These are phyloP conservation scores for Heteromurus nitidus DNA, from an alignment of 2,888 invertebrate species.

Conservation along the genomic window DNA sequence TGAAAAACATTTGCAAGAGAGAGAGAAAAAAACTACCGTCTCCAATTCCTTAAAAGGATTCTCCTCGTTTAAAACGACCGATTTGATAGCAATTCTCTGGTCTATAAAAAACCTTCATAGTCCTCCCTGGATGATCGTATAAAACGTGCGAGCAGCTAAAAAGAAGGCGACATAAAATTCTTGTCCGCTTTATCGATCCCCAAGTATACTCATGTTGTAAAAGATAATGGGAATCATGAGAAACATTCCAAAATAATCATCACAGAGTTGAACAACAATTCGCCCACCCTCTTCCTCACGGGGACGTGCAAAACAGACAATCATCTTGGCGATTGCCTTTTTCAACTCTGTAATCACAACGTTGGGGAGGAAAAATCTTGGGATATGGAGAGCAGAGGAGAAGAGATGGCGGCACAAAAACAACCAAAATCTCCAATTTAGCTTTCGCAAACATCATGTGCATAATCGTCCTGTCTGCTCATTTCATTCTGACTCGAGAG, in stretches of 20 bases:
- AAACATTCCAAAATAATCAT: background rate
- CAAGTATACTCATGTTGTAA: conserved; percentile 13
- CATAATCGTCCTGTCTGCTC: too few relatives aligned
- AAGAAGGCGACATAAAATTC: conserved; percentile 1
- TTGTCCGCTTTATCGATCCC: conserved; percentile 11
- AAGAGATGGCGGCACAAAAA: too few relatives aligned
- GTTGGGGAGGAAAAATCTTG: too few relatives aligned
- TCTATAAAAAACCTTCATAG: background rate
- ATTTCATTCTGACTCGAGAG: too few relatives aligned
- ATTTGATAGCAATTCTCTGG: conserved; percentile 20
- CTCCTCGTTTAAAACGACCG: conserved; percentile 12
- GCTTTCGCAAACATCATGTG: too few relatives aligned
- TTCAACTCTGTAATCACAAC: too few relatives aligned
- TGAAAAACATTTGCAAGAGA: conserved; percentile 7
- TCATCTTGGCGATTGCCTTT: too few relatives aligned
- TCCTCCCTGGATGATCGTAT: conserved; percentile 20
- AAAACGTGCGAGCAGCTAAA: background rate
- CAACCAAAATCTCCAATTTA: too few relatives aligned
- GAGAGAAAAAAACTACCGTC: too few relatives aligned
- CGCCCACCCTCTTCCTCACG: background rate
- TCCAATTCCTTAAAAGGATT: background rate
- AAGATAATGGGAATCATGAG: conserved; percentile 15
- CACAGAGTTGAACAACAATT: background rate
- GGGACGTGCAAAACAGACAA: too few relatives aligned
- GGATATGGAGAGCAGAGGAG: too few relatives aligned